phyloP scores from a whole-genome alignment of 2,888 invertebrate species.

The Didymodactylos carnosus region DNA sequence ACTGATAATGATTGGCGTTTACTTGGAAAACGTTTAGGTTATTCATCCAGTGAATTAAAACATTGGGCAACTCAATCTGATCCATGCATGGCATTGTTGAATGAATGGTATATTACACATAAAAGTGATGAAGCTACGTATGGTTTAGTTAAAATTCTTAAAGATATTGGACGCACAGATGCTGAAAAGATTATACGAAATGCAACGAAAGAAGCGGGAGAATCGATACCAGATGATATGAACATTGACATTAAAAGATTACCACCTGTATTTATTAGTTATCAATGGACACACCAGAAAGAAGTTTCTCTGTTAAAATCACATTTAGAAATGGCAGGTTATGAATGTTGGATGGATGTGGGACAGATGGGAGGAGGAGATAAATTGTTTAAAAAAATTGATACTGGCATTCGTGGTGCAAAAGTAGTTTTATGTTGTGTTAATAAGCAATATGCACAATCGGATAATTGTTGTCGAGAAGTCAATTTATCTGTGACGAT shows the following conservation, averaged over 20 bases:
- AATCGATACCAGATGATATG: neutral
- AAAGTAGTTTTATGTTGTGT: constrained; percentile 26
- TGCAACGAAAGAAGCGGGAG: constrained; percentile 22
- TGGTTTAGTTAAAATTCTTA: constrained; percentile 24
- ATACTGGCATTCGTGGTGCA: constrained; percentile 25
- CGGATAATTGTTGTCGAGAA: constrained; percentile 17
- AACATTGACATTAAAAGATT: neutral
- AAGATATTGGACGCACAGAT: constrained; percentile 27
- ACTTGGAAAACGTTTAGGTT: constrained; percentile 26
- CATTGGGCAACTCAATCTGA: constrained; percentile 27
- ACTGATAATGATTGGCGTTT: constrained; percentile 28
- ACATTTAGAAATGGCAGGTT: constrained; percentile 21
- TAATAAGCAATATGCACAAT: constrained; percentile 25
- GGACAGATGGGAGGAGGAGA: constrained; percentile 34
- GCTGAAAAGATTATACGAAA: constrained; percentile 25
- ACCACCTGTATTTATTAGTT: constrained; percentile 20
- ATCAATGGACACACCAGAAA: constrained; percentile 30
- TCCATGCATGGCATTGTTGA: constrained; percentile 28
- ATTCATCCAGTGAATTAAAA: constrained; percentile 26
- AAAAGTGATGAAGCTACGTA: constrained; percentile 25
- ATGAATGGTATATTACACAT: constrained; percentile 29
- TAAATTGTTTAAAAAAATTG: constrained; percentile 29
- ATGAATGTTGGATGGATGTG: constrained; percentile 29
- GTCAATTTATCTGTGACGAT: constrained; percentile 26
- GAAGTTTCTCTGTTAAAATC: constrained; percentile 23